Conservation (phyloP, 2,888 invertebrate genomes). For the Cryptus viduatorius region DNA sequence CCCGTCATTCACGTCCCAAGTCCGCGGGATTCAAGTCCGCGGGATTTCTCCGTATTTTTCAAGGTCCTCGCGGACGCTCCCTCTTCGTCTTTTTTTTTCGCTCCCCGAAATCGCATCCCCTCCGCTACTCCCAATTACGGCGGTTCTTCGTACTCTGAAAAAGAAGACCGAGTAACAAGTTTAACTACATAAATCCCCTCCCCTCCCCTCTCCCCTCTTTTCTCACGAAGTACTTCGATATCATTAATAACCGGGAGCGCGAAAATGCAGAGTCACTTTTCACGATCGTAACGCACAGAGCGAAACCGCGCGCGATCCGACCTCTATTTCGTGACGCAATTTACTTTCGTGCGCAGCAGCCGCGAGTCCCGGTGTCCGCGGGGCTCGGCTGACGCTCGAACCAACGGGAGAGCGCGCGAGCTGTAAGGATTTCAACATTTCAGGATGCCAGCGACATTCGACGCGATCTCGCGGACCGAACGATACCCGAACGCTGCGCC, state of each 20-base stretch:
- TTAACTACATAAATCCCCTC: not conserved
- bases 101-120: not conserved
- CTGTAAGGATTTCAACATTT: slow-evolving; percentile 75
- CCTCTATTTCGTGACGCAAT: slow-evolving; percentile 79
- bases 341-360: slow-evolving; percentile 76
- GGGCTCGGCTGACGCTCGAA: slow-evolving; percentile 32
- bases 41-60: not conserved
- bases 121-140: too few species aligned
- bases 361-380: slow-evolving; percentile 19
- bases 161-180: not conserved
- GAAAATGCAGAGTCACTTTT: slow-evolving; percentile 62
- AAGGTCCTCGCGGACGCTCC: not conserved
- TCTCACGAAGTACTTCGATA: not conserved
- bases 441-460: slow-evolving; percentile 73
- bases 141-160: not conserved
- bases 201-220: not conserved
- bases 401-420: slow-evolving; percentile 67
- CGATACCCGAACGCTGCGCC: slow-evolving; percentile 3
- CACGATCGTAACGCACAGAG: slow-evolving; percentile 68
- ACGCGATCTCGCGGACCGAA: slow-evolving; percentile 43
- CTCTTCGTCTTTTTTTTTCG: not conserved
- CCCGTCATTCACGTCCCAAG: not conserved
- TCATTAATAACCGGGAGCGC: slow-evolving; percentile 11
- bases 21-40: not conserved
- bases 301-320: slow-evolving; percentile 70